phyloP scores from a whole-genome alignment of 1,140 invertebrate species.

The Chionoecetes opilio region DNA sequence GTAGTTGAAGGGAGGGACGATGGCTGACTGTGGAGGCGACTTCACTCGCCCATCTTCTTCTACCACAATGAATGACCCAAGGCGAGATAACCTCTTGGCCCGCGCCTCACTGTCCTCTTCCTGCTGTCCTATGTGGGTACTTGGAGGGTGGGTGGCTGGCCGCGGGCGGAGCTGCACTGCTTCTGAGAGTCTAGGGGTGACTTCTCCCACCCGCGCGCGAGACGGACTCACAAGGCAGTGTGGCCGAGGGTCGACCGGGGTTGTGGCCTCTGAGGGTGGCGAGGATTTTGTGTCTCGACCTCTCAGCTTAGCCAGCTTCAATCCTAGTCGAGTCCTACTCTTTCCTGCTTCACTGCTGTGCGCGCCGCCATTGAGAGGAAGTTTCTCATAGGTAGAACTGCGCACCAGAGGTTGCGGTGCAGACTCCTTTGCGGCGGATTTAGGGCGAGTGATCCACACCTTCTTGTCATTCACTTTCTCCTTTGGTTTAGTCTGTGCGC shows the following conservation, averaged over 20 bases:
- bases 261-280: slow-evolving; percentile 80
- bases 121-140: slow-evolving; percentile 62
- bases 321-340: slow-evolving; percentile 72
- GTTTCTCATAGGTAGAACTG: slow-evolving; percentile 89
- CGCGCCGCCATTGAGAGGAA: slow-evolving; percentile 70
- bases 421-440: slow-evolving; percentile 76
- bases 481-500: slow-evolving; percentile 86
- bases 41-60: slow-evolving; percentile 82
- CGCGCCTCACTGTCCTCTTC: slow-evolving; percentile 66
- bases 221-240: slow-evolving; percentile 77
- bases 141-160: slow-evolving; percentile 71
- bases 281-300: slow-evolving; percentile 75
- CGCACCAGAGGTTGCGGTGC: slow-evolving; percentile 85
- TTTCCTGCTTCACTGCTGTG: slow-evolving; percentile 64
- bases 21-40: slow-evolving; percentile 84
- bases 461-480: slow-evolving; percentile 86
- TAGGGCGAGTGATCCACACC: slow-evolving; percentile 86
- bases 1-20: slow-evolving; percentile 86
- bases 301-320: slow-evolving; percentile 79
- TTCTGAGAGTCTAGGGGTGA: slow-evolving; percentile 33
- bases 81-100: slow-evolving; percentile 84
- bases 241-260: slow-evolving; percentile 78
- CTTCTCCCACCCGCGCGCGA: slow-evolving; percentile 38
- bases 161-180: slow-evolving; percentile 75
- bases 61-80: slow-evolving; percentile 85